Conservation (phyloP, 2,888 invertebrate genomes). For the Xiphydria camelus region DNA sequence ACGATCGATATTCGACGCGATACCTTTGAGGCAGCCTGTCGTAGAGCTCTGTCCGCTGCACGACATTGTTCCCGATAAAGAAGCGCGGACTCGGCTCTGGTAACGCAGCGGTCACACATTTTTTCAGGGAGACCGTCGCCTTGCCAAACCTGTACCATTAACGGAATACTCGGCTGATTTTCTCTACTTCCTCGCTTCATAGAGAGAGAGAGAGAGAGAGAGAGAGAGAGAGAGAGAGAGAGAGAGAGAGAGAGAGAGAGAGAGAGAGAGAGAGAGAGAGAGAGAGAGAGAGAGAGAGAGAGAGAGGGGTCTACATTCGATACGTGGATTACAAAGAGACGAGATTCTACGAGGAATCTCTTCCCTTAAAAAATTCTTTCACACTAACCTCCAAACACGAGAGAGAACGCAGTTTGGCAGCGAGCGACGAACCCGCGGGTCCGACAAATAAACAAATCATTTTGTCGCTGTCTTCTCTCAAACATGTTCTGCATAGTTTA, state of each 20-base stretch:
- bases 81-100: slow-evolving; percentile 53
- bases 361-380: neutral
- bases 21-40: slow-evolving; percentile 52
- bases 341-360: too few relatives aligned
- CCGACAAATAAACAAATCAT: slow-evolving; percentile 54
- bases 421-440: slow-evolving; percentile 52
- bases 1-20: too few relatives aligned
- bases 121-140: slow-evolving; percentile 55
- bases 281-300: too few relatives aligned
- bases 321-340: too few relatives aligned
- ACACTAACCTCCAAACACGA: slow-evolving; percentile 49
- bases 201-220: too few relatives aligned
- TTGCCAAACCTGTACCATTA: slow-evolving; percentile 47
- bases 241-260: too few relatives aligned
- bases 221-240: too few relatives aligned
- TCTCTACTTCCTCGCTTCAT: too few relatives aligned
- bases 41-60: slow-evolving; percentile 52
- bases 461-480: slow-evolving; percentile 53
- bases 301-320: too few relatives aligned
- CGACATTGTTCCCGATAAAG: slow-evolving; percentile 54
- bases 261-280: too few relatives aligned
- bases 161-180: too few relatives aligned
- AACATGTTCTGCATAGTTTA: slow-evolving; percentile 52
- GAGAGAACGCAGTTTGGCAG: slow-evolving; percentile 52
- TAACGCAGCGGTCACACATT: slow-evolving; percentile 54